Percentiles rank a stretch among this genome's conserved stretches.
phyloP scores from a whole-genome alignment of 1,140 invertebrate genomes.

The Dendroctonus ponderosae region DNA sequence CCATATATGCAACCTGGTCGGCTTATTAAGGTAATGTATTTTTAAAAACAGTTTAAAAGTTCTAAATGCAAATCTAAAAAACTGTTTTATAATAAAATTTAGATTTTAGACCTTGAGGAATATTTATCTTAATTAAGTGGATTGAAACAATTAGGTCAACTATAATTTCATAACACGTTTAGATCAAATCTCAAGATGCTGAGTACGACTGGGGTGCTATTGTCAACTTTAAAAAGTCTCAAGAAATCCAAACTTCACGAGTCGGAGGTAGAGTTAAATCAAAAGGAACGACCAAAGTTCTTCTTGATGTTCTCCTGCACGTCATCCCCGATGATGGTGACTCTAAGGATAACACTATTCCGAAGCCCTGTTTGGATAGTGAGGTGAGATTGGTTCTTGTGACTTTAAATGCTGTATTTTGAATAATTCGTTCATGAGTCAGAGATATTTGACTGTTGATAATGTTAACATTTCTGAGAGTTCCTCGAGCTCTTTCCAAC shows the following conservation, averaged over 20 bases:
- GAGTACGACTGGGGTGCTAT: constrained; percentile 97
- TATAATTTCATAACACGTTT: constrained; percentile 14
- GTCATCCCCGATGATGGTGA: constrained; percentile 58
- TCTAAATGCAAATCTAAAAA: constrained; percentile 21
- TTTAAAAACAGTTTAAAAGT: too few relatives aligned
- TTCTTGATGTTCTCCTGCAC: constrained; percentile 82
- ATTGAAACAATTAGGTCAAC: background rate
- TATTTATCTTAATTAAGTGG: background rate
- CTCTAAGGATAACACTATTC: constrained; percentile 57
- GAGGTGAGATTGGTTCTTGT: constrained; percentile 52
- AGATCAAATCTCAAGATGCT: constrained; percentile 81
- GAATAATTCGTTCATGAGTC: background rate
- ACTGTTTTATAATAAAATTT: constrained; percentile 25
- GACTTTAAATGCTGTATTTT: background rate
- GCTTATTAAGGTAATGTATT: constrained; percentile 87
- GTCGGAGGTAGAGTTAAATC: constrained; percentile 55
- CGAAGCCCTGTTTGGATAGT: constrained; percentile 63
- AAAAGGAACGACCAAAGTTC: constrained; percentile 61
- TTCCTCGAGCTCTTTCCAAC: too few relatives aligned
- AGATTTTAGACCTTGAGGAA: constrained; percentile 2
- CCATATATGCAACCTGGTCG: constrained; percentile 94
- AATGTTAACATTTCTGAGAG: too few relatives aligned
- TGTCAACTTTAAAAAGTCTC: constrained; percentile 85
- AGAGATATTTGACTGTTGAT: background rate
- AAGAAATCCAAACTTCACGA: constrained; percentile 48